Evolutionary conservation across 2,113 vertebrate genomes (phyloP), one percentile per base, ranked within the genome.

Genomic region (Poecile atricapillus): DNA sequence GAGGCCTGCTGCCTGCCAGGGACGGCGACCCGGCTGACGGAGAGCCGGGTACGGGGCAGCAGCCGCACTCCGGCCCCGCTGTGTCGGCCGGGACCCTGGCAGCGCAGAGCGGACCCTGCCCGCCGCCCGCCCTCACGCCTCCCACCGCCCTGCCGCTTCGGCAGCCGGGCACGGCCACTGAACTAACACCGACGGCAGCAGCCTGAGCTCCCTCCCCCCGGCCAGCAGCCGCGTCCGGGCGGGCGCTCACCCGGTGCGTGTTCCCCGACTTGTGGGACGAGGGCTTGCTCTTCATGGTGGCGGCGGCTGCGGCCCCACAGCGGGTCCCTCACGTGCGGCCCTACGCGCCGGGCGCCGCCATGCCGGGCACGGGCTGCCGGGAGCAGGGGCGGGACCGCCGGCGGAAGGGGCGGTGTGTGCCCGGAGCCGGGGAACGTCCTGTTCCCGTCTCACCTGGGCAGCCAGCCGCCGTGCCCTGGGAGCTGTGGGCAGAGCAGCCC

Each of bases 241-340:
- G 11, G 37, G 37, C 10, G 86, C 98, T 99, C 95, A 99, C 99
- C 98, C 98, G 97, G 96, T 97, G 98, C 6, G 99, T 99, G 94
- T 99, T 99, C 92, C 99, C 98, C 10, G 99, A 98, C 97, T 99
- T 99, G 96, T 99, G 99, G 78, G 98, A 98, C 39, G 98, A 93
- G 12, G 99, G 98, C 69, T 99, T 99, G n/a, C 95, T 96, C 97
- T 98, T 98, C 98, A 98, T 98, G 92, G 75, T 25, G 91, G 74
- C 85, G 31, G 17, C 28, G 14, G 43, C 37, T 5, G 13, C 16
- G 1, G 2, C 33, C 28, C 30, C 20, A 2, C 63, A 33, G 16
- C 22, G 7, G 13, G 10, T 4, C 16, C 27, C 75, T 62, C 97
- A 97, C 97, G 96, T 97, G 98, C 65, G 14, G 6, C 5, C 7